A percentile compares a stretch with the other conserved stretches of the same genome.
phyloP scores from a whole-genome alignment of 2,797 vertebrate genomes.

The Tarsius wallacei region DNA sequence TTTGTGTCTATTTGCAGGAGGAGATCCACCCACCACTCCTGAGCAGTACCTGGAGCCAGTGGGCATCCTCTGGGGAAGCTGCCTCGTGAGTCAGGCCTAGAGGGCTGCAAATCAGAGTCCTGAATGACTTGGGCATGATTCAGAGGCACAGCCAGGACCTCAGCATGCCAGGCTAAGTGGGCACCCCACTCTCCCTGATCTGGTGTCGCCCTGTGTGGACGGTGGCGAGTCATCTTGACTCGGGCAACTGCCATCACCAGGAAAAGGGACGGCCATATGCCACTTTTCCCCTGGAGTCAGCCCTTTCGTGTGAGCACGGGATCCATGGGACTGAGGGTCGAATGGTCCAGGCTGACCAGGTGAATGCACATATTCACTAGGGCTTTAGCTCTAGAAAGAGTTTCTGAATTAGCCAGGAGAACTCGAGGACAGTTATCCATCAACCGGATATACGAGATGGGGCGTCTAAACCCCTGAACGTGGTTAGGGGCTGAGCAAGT shows the following conservation, averaged over 20 bases:
- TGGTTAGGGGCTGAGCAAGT: background rate
- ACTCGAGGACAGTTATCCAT: background rate
- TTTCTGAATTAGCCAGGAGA: background rate
- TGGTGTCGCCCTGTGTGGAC: background rate
- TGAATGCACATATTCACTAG: background rate
- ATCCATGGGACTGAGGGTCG: background rate
- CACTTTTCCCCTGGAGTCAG: background rate
- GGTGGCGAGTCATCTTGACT: background rate
- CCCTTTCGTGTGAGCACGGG: background rate
- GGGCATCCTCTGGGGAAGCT: constrained; percentile 72
- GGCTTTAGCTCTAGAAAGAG: background rate
- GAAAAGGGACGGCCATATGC: background rate
- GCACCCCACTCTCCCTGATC: background rate
- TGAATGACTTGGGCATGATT: constrained; percentile 36
- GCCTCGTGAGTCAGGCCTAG: constrained; percentile 65
- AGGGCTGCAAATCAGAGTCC: background rate
- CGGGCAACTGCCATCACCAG: background rate
- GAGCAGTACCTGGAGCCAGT: constrained; percentile 52
- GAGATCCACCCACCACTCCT: constrained; percentile 36
- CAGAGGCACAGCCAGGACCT: constrained; percentile 47
- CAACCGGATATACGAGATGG: background rate
- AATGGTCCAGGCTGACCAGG: background rate
- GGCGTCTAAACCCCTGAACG: background rate
- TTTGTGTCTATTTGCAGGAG: constrained; percentile 9
- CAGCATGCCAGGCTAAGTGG: background rate